These are phyloP conservation scores for Tarsius wallacei DNA, from an alignment of 2,797 vertebrate genomes.

Conservation along the genomic window DNA sequence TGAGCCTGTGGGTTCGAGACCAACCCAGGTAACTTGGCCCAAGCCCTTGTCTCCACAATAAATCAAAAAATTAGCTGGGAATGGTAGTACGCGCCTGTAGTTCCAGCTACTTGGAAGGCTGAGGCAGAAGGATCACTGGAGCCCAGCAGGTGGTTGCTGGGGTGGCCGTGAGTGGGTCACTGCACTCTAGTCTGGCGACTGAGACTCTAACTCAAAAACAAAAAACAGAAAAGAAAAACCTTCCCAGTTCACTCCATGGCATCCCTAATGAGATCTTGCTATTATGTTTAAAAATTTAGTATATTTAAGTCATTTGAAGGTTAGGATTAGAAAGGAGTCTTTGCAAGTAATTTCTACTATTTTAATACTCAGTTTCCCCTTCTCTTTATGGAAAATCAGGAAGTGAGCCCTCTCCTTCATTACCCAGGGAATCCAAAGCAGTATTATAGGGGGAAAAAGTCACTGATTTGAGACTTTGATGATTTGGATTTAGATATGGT, in stretches of 20 bases:
- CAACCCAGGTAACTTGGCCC: too few species aligned
- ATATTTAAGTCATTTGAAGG: constrained; percentile 47
- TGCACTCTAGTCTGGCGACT: too few species aligned
- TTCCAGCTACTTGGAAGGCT: too few species aligned
- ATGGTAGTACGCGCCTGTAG: too few species aligned
- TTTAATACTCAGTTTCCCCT: constrained; percentile 32
- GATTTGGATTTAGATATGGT: constrained; percentile 33
- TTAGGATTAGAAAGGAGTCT: constrained; percentile 55
- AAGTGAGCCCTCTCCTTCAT: neutral
- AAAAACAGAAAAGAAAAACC: neutral
- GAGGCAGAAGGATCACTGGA: too few species aligned
- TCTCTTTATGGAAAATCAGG: neutral
- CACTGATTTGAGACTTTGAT: neutral
- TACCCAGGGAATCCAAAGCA: constrained; percentile 27
- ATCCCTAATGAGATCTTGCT: neutral
- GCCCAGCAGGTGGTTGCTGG: too few species aligned
- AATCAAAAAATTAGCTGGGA: too few species aligned
- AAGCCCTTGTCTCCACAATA: too few species aligned
- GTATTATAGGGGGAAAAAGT: neutral
- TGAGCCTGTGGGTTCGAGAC: too few species aligned
- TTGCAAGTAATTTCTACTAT: neutral
- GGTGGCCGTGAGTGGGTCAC: too few species aligned
- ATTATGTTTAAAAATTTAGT: constrained; percentile 59
- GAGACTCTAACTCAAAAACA: too few species aligned
- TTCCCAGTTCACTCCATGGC: constrained; percentile 30